phyloP scores from a whole-genome alignment of 2,797 vertebrate species.

The Platalea minor region DNA sequence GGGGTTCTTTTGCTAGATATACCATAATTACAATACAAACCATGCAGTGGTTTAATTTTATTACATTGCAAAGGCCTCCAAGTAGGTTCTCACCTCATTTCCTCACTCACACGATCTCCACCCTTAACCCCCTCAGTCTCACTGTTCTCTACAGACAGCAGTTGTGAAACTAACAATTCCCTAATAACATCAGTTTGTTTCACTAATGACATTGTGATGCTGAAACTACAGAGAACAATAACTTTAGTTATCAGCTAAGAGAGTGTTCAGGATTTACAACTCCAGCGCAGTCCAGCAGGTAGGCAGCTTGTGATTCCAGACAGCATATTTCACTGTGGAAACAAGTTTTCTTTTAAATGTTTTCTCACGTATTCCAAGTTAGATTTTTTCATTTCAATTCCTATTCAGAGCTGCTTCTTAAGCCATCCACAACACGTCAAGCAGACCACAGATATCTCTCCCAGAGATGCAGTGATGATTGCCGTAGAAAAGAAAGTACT shows the following conservation, averaged over 20 bases:
- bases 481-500: not conserved
- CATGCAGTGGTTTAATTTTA: not conserved
- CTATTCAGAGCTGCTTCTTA: not conserved
- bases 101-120: not conserved
- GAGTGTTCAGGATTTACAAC: not conserved
- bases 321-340: not conserved
- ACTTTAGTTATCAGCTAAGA: not conserved
- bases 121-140: not conserved
- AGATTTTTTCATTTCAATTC: not conserved
- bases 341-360: rapidly evolving
- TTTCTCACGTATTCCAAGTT: not conserved
- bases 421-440: not conserved
- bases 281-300: not conserved
- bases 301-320: not conserved
- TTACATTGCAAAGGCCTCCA: not conserved
- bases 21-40: not conserved
- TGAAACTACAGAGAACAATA: not conserved
- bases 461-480: not conserved
- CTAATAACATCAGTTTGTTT: not conserved
- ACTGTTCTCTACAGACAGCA: not conserved
- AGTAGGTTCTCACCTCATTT: not conserved
- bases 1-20: not conserved
- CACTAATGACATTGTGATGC: not conserved
- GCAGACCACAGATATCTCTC: not conserved
- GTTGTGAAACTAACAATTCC: not conserved